Conservation (phyloP, 2,888 invertebrate species). For the Amphipyra berbera region DNA sequence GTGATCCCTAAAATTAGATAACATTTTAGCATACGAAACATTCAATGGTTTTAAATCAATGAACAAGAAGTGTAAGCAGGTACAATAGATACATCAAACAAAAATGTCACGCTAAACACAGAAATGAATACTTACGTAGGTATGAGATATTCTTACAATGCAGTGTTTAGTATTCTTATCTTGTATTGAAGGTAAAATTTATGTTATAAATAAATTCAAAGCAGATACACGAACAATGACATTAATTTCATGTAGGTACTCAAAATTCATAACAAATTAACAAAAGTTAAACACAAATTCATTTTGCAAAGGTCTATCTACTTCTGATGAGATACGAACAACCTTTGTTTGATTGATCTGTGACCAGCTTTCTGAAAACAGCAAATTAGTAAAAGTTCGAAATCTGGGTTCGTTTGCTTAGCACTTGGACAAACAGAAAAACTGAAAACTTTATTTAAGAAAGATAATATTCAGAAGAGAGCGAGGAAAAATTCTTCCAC, state of each 20-base stretch:
- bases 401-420: slow-evolving; percentile 7
- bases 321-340: slow-evolving; percentile 25
- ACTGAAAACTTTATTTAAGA: slow-evolving; percentile 4
- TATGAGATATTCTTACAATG: no score
- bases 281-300: slow-evolving; percentile 54
- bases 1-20: no score
- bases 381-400: slow-evolving; percentile 3
- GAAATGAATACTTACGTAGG: no score
- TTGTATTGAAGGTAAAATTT: slow-evolving; percentile 27
- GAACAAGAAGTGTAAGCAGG: no score
- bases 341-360: slow-evolving; percentile 31
- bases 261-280: slow-evolving; percentile 51
- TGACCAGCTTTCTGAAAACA: slow-evolving; percentile 29
- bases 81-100: no score
- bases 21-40: no score
- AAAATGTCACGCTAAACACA: no score
- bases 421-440: neutral
- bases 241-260: slow-evolving; percentile 48
- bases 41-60: no score
- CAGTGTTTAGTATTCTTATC: slow-evolving; percentile 1
- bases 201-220: slow-evolving; percentile 19
- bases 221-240: slow-evolving; percentile 49
- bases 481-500: neutral
- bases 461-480: slow-evolving; percentile 10
- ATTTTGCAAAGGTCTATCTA: slow-evolving; percentile 50